phyloP scores from a whole-genome alignment of 1,140 invertebrate species.

The Brachionus angularis region DNA sequence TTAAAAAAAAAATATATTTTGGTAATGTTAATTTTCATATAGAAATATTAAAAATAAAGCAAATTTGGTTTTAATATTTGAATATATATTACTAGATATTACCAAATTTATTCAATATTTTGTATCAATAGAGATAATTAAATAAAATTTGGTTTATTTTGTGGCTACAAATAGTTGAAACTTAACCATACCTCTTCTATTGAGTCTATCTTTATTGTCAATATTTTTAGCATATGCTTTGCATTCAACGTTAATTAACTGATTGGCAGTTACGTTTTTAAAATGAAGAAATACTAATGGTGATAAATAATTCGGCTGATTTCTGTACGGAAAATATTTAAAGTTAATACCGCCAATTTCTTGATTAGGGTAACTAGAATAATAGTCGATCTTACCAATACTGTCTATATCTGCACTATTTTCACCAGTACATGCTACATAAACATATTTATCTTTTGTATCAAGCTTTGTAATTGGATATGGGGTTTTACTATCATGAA shows the following conservation, averaged over 20 bases:
- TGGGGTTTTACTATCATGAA: slow-evolving; percentile 1
- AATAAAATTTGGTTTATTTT: too few relatives aligned
- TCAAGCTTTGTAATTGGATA: not conserved
- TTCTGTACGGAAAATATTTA: slow-evolving; percentile 46
- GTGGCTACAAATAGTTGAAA: slow-evolving; percentile 25
- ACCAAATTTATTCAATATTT: too few relatives aligned
- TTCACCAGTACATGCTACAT: slow-evolving; percentile 44
- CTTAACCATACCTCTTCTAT: slow-evolving; percentile 34
- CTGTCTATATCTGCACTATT: slow-evolving; percentile 45
- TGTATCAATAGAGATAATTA: too few relatives aligned
- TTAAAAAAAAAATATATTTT: too few relatives aligned
- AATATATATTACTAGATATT: too few relatives aligned
- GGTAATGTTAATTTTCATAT: too few relatives aligned
- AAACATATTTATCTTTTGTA: slow-evolving; percentile 40
- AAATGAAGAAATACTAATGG: slow-evolving; percentile 46
- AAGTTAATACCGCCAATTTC: slow-evolving; percentile 45
- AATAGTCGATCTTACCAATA: slow-evolving; percentile 44
- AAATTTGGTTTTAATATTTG: too few relatives aligned
- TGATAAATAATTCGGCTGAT: slow-evolving; percentile 46
- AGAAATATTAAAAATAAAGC: too few relatives aligned
- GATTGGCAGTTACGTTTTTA: slow-evolving; percentile 25
- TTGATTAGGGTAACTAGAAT: slow-evolving; percentile 18
- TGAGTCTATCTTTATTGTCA: not conserved
- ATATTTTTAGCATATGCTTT: slow-evolving; percentile 40
- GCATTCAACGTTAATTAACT: slow-evolving; percentile 28